Percentiles rank a stretch among this genome's conserved stretches.
Conservation (phyloP, 2,113 vertebrate genomes). For the Taurulus bubalis region DNA sequence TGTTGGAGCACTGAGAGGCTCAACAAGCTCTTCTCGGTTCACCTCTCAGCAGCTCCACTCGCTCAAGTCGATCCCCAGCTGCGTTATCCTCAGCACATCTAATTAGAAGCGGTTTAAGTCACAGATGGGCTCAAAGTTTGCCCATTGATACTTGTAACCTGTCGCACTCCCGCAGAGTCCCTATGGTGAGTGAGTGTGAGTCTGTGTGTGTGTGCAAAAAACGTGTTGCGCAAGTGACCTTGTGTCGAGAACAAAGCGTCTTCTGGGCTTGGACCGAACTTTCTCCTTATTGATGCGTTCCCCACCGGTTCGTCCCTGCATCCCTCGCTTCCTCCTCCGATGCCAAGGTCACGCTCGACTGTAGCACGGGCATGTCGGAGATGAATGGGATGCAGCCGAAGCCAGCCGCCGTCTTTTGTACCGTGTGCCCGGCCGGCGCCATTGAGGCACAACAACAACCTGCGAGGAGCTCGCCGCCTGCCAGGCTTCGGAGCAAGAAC, state of each 20-base stretch:
- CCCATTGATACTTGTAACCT: slow-evolving; percentile 27
- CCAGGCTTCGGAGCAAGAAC: slow-evolving; percentile 39
- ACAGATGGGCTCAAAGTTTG: slow-evolving; percentile 54
- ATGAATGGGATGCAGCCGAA: slow-evolving; percentile 36
- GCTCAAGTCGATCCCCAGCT: slow-evolving; percentile 51
- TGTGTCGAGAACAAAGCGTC: slow-evolving; percentile 48
- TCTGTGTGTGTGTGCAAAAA: not conserved
- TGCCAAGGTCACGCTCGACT: slow-evolving; percentile 41
- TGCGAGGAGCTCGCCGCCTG: slow-evolving; percentile 17
- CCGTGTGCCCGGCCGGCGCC: slow-evolving; percentile 20
- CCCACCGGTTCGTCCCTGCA: slow-evolving; percentile 27
- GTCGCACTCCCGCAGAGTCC: slow-evolving; percentile 1
- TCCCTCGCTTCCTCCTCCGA: slow-evolving; percentile 29
- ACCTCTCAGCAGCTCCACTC: slow-evolving; percentile 29
- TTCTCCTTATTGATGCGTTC: not conserved
- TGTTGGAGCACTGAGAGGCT: not conserved
- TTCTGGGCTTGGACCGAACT: slow-evolving; percentile 61
- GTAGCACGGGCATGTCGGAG: slow-evolving; percentile 26
- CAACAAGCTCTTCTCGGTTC: slow-evolving; percentile 12
- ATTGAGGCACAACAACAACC: slow-evolving; percentile 36
- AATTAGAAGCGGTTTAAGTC: slow-evolving; percentile 63
- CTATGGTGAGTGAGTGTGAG: slow-evolving; percentile 1
- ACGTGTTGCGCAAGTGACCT: slow-evolving; percentile 48
- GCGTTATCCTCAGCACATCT: slow-evolving; percentile 39
- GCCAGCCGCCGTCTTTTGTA: slow-evolving; percentile 31